These are phyloP conservation scores for Chaitophorus viminalis DNA, from an alignment of 2,888 invertebrate genomes.

Conservation along the genomic window DNA sequence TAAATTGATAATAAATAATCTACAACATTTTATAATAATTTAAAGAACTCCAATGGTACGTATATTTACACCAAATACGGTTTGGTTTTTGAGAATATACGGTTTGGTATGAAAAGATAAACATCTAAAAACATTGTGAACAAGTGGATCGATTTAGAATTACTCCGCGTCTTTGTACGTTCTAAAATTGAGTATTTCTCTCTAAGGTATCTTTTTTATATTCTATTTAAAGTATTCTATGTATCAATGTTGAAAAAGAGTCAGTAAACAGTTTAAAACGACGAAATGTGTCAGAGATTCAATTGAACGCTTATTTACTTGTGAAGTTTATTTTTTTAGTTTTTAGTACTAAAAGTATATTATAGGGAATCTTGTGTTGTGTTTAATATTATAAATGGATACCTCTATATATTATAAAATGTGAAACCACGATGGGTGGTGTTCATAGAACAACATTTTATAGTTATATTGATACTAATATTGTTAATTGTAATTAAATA, in stretches of 20 bases:
- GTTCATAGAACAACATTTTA: too few relatives aligned
- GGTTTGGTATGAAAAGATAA: not conserved
- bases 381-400: not conserved
- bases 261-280: slow-evolving; percentile 37
- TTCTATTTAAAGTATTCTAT: not conserved
- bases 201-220: slow-evolving; percentile 7
- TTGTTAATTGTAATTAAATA: too few relatives aligned
- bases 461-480: too few relatives aligned
- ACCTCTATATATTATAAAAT: too few relatives aligned
- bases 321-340: slow-evolving; percentile 17
- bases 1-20: too few relatives aligned
- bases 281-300: not conserved
- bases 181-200: not conserved
- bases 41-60: not conserved
- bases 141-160: slow-evolving; percentile 12
- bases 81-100: not conserved
- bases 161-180: not conserved
- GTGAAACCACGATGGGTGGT: too few relatives aligned
- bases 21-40: not conserved
- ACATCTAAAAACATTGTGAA: not conserved
- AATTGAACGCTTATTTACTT: not conserved
- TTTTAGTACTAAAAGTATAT: not conserved
- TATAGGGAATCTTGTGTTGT: not conserved
- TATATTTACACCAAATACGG: not conserved
- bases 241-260: not conserved